phyloP scores from a whole-genome alignment of 2,888 invertebrate genomes.

The Lepeophtheirus nordmannii region DNA sequence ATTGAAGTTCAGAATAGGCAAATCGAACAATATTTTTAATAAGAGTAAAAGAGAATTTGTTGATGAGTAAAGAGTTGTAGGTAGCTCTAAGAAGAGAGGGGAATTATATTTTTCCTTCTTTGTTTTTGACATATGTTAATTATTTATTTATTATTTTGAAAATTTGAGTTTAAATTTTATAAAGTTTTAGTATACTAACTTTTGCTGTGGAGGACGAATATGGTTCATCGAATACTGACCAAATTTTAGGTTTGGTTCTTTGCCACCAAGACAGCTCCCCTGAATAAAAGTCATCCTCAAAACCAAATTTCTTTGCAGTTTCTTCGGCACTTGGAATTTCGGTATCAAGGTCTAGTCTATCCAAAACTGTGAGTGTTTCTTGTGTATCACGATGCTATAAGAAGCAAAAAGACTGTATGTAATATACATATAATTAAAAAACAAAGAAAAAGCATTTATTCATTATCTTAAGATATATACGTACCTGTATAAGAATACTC shows the following conservation, averaged over 20 bases:
- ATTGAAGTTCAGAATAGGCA: no score
- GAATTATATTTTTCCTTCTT: no score
- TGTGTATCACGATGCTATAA: constrained; percentile 89
- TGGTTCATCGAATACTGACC: constrained; percentile 98
- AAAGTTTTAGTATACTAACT: constrained; percentile 51
- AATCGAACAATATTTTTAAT: no score
- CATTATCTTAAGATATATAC: background rate
- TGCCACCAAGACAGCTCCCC: constrained; percentile 92
- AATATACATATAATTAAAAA: constrained; percentile 1
- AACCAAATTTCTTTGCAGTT: constrained; percentile 89
- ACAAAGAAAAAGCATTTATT: background rate
- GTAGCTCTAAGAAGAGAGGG: no score
- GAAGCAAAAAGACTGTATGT: background rate
- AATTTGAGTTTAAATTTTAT: no score
- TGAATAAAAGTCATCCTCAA: constrained; percentile 81
- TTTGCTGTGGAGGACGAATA: constrained; percentile 95
- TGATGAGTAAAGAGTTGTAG: no score
- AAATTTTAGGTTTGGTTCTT: constrained; percentile 86
- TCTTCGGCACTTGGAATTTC: constrained; percentile 96
- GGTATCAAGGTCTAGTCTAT: constrained; percentile 90
- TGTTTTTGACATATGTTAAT: no score
- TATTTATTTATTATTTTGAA: no score
- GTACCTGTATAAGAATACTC: no score
- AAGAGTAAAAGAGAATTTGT: no score
- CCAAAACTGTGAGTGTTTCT: constrained; percentile 92